Percentiles rank a stretch among this genome's conserved stretches.
These are phyloP conservation scores for Hippolais icterina DNA, from an alignment of 2,113 vertebrate species.

Conservation along the genomic window DNA sequence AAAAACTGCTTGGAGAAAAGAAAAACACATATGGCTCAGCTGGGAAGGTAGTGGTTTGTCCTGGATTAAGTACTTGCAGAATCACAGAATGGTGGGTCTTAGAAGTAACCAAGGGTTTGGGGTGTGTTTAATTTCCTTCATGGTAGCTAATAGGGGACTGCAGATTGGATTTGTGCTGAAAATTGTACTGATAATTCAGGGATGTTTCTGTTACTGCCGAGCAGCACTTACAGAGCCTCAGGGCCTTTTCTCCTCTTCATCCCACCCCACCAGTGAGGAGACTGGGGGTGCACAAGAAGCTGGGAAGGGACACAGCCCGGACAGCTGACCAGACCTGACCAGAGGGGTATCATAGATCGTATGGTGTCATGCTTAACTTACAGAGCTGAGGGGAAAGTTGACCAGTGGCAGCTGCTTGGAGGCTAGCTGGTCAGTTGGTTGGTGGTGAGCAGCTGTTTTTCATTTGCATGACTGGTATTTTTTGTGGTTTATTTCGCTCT, in stretches of 20 bases:
- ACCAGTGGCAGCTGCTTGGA: background rate
- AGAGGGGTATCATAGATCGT: fast-evolving
- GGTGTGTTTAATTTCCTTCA: background rate
- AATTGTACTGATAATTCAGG: background rate
- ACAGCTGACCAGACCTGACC: background rate
- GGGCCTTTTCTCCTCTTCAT: background rate
- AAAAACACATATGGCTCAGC: background rate
- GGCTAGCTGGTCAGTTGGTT: background rate
- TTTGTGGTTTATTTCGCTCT: background rate
- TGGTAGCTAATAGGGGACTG: background rate
- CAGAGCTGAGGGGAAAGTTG: background rate
- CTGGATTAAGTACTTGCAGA: background rate
- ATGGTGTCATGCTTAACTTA: background rate
- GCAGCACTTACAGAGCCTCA: background rate
- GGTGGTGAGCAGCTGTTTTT: background rate
- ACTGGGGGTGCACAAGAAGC: too few species aligned
- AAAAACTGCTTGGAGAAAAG: background rate
- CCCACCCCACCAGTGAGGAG: background rate
- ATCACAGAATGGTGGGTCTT: background rate
- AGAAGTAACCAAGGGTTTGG: background rate
- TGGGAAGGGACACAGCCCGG: background rate
- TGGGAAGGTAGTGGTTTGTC: background rate
- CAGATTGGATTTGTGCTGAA: background rate
- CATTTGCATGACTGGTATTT: background rate
- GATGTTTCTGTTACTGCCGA: background rate